Percentiles rank a stretch among this genome's conserved stretches.
Conservation (phyloP, 2,797 vertebrate genomes). For the Acanthurus lineatus region DNA sequence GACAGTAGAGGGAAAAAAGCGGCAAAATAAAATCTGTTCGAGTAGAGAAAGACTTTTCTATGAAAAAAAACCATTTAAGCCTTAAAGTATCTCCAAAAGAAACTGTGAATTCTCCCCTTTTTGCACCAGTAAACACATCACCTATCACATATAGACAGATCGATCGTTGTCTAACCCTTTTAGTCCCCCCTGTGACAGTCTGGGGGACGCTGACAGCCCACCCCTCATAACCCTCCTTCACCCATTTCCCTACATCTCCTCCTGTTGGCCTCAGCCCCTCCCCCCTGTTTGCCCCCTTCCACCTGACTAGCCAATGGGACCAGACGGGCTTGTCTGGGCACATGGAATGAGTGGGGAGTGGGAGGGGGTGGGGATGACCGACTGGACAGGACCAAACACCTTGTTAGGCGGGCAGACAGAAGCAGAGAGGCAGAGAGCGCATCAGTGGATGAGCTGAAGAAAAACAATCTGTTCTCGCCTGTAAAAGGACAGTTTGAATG, state of each 20-base stretch:
- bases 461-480: not conserved
- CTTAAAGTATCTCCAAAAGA: too few species aligned
- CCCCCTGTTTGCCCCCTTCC: constrained; percentile 67
- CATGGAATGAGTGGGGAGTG: constrained; percentile 49
- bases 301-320: constrained; percentile 77
- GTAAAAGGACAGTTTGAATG: not conserved
- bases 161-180: not conserved
- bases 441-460: not conserved
- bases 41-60: too few species aligned
- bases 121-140: not conserved
- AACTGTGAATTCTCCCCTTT: not conserved
- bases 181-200: constrained; percentile 24
- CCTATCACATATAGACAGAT: constrained; percentile 2
- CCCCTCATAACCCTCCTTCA: constrained; percentile 10
- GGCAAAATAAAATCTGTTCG: not conserved
- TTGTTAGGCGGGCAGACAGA: constrained; percentile 34
- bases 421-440: constrained; percentile 22
- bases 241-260: constrained; percentile 28
- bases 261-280: constrained; percentile 45
- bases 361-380: constrained; percentile 43
- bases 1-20: not conserved
- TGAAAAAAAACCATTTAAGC: too few species aligned
- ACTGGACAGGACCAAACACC: constrained; percentile 61
- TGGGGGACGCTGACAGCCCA: constrained; percentile 46
- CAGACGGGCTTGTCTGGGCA: constrained; percentile 60